Percentiles rank a stretch among this genome's conserved stretches.
Conservation (phyloP, 1,140 invertebrate genomes). For the Eulimnadia texana region DNA sequence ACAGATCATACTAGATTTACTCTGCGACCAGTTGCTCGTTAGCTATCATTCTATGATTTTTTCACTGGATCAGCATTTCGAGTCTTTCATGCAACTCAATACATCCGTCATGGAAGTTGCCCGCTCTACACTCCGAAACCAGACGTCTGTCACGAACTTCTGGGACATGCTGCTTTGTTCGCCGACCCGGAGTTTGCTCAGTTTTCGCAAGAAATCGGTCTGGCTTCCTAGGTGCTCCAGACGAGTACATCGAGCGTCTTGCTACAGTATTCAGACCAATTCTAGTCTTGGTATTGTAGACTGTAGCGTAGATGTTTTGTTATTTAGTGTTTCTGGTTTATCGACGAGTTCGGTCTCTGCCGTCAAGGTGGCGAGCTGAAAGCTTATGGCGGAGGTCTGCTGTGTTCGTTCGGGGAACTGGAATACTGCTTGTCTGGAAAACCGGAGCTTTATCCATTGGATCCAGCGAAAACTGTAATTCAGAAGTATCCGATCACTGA, state of each 20-base stretch:
- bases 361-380: slow-evolving; percentile 72
- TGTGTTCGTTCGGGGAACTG: slow-evolving; percentile 92
- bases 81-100: slow-evolving; percentile 98
- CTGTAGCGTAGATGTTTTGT: not conserved
- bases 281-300: not conserved
- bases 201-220: slow-evolving; percentile 96
- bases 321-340: slow-evolving; percentile 76
- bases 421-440: slow-evolving; percentile 84
- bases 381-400: slow-evolving; percentile 89
- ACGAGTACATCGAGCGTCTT: slow-evolving; percentile 95
- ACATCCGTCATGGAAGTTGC: slow-evolving; percentile 84
- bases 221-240: slow-evolving; percentile 84
- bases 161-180: slow-evolving; percentile 92
- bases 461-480: slow-evolving; percentile 69
- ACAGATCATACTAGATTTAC: slow-evolving; percentile 93
- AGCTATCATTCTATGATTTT: slow-evolving; percentile 94
- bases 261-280: slow-evolving; percentile 61
- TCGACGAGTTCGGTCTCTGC: slow-evolving; percentile 96
- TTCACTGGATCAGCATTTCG: slow-evolving; percentile 92
- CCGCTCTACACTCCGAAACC: slow-evolving; percentile 98
- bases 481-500: slow-evolving; percentile 75
- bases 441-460: slow-evolving; percentile 73
- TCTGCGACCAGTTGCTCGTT: slow-evolving; percentile 86
- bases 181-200: slow-evolving; percentile 94
- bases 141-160: slow-evolving; percentile 93